Evolutionary conservation across 2,113 vertebrate genomes (phyloP), one percentile per base, ranked within the genome.

Genomic region (Caloenas nicobarica): DNA sequence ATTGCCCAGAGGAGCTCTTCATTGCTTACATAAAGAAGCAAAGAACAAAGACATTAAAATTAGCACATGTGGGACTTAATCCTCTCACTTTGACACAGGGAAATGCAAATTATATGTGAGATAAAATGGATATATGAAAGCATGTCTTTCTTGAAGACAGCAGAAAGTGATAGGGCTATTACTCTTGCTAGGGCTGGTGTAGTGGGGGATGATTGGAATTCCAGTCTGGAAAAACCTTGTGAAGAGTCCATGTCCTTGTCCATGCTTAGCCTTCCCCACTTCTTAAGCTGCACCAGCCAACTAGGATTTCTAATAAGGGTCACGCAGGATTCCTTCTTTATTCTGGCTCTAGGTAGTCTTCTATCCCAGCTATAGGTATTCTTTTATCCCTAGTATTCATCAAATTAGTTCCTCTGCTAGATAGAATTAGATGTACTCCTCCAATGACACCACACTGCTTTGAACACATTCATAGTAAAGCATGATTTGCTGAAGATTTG

Each of bases 11-110:
- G 68, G 80, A 96, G 51, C 36, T 81, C 57, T 94, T 91, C 68
- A 83, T 74, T 93, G 76, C 60, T 94, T 93, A 88, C 72, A 93
- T 3, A 53, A 92, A 86, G 53, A 89, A 81, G 42, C 73, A 89
- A 93, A 78, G 90, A 95, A 93, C 51, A 90, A 96, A 93, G 79
- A 79, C 71, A 88, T 93, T 94, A 93, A 96, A 96, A 95, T 84
- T 53, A 93, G 26, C 44, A 78, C 54, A 38, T 57, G 22, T 77
- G 80, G 65, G 82, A 86, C 42, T 86, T 78, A 73, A 90, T 91
- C 68, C 19, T 18, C 72, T 91, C 81, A 61, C 62, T 89, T 70
- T 86, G 72, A 93, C 56, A 81, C 51, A 64, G 26, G 51, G 48
- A 83, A 91, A 86, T 71, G 76, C 29, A 96, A 88, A 94, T 90